Percentiles rank a stretch among this genome's conserved stretches.
Evolutionary conservation across 1,140 invertebrate species (phyloP).

Genomic region (Atta cephalotes): DNA sequence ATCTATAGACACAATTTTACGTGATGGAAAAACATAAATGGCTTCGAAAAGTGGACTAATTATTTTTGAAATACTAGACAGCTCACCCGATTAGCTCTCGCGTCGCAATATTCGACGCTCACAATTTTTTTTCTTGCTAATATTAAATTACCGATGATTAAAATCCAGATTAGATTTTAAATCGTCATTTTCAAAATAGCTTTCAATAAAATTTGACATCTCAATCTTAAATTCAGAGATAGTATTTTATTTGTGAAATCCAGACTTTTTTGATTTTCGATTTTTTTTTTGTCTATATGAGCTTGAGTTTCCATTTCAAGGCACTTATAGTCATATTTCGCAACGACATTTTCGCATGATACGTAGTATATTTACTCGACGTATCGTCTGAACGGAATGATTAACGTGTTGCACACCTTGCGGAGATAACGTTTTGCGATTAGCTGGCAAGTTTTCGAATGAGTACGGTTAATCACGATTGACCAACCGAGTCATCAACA

Average conservation of each 20-base stretch:
- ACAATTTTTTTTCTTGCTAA: not conserved
- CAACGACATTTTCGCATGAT: slow-evolving; percentile 27
- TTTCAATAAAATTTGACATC: not conserved
- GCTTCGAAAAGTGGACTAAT: slow-evolving; percentile 31
- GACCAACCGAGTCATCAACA: not conserved
- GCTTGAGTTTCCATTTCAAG: not conserved
- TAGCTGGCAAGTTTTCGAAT: slow-evolving; percentile 21
- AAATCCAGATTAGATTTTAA: not conserved
- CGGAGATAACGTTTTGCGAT: slow-evolving; percentile 49
- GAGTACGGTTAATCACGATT: slow-evolving; percentile 45
- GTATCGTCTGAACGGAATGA: slow-evolving; percentile 14
- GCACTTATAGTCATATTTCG: not conserved
- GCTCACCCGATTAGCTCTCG: not conserved
- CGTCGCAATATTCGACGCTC: not conserved
- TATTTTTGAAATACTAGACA: not conserved
- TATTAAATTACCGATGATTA: not conserved
- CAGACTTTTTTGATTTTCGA: not conserved
- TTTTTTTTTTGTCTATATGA: not conserved
- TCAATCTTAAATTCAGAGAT: not conserved
- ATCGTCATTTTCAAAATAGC: not conserved
- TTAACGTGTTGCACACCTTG: slow-evolving; percentile 42
- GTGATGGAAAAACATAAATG: not conserved
- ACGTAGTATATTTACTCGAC: not conserved
- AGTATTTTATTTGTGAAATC: not conserved
- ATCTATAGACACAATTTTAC: slow-evolving; percentile 9